A percentile compares a stretch with the other conserved stretches of the same genome.
Evolutionary conservation across 2,113 vertebrate genomes (phyloP).

Genomic region (Hemicordylus capensis): DNA sequence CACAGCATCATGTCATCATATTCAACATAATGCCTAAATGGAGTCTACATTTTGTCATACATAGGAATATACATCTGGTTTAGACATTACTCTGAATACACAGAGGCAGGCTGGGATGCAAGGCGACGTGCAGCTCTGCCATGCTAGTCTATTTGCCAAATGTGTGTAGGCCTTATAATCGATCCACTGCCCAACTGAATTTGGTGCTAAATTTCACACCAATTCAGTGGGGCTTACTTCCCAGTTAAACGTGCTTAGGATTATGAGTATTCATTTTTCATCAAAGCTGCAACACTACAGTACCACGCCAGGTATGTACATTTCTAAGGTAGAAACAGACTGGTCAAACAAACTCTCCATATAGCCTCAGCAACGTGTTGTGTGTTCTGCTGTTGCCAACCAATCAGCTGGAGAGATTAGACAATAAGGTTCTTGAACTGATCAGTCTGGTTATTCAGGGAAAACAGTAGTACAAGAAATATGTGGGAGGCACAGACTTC

Average conservation of each 20-base stretch:
- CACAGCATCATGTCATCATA: not conserved
- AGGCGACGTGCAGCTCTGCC: not conserved
- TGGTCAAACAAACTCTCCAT: not conserved
- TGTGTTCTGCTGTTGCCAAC: not conserved
- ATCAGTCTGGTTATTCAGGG: not conserved
- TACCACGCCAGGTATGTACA: not conserved
- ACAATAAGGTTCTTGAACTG: not conserved
- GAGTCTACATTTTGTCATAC: not conserved
- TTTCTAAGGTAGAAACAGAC: not conserved
- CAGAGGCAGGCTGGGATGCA: not conserved
- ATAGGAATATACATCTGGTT: not conserved
- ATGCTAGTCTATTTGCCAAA: not conserved
- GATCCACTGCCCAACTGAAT: conserved; percentile 12
- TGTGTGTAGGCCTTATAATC: not conserved
- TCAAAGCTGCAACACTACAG: not conserved
- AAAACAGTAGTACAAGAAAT: not conserved
- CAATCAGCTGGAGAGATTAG: not conserved
- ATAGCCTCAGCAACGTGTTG: not conserved
- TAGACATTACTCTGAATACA: not conserved
- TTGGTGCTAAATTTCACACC: not conserved
- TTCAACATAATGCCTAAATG: not conserved
- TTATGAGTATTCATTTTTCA: not conserved
- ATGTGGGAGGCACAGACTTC: not conserved
- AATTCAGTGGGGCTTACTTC: not conserved
- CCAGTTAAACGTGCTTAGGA: not conserved